Evolutionary conservation across 2,113 vertebrate species (phyloP).

Genomic region (Corapipo altera): DNA sequence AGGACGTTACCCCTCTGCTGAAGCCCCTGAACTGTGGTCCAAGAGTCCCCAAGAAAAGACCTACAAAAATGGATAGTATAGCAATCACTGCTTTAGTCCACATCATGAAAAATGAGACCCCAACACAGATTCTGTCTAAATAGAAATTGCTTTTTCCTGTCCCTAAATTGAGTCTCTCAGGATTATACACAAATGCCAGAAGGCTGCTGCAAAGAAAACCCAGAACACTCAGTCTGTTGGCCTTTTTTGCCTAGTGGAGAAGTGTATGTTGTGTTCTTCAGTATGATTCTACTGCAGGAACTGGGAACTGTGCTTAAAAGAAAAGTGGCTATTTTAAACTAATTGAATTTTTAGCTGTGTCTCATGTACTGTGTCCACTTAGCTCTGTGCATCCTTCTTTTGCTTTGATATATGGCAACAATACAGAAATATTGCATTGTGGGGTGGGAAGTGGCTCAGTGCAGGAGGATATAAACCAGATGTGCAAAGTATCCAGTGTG

Average conservation of each 20-base stretch:
- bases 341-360: not conserved
- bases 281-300: not conserved
- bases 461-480: constrained; percentile 51
- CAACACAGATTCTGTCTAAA: not conserved
- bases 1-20: not conserved
- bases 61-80: not conserved
- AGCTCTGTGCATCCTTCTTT: not conserved
- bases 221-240: not conserved
- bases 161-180: not conserved
- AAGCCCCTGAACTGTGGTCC: not conserved
- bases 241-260: not conserved
- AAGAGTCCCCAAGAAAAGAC: not conserved
- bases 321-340: not conserved
- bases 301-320: not conserved
- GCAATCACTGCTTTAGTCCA: not conserved
- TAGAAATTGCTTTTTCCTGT: not conserved
- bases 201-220: not conserved
- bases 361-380: not conserved
- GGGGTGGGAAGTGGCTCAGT: not conserved
- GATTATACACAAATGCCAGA: not conserved
- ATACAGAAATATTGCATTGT: not conserved
- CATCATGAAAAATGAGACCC: not conserved
- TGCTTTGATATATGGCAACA: constrained; percentile 22
- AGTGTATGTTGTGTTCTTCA: not conserved
- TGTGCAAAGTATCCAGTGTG: not conserved